These are phyloP conservation scores for Argyrosomus regius DNA, from an alignment of 2,797 vertebrate species.

Conservation along the genomic window DNA sequence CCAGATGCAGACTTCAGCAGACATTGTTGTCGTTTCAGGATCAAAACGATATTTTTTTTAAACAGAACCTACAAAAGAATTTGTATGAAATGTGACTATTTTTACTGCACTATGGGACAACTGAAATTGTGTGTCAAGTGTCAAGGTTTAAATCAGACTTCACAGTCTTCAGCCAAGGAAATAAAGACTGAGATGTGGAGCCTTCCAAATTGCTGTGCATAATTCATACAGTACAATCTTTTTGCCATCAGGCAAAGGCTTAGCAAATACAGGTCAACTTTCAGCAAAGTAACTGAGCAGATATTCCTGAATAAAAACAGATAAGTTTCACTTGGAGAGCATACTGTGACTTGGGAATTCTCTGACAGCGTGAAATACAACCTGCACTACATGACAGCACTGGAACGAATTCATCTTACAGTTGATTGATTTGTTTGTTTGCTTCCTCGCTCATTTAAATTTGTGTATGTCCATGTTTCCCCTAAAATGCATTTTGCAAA, in stretches of 20 bases:
- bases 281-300: conserved; percentile 53
- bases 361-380: conserved; percentile 40
- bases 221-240: conserved; percentile 55
- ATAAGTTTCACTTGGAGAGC: conserved; percentile 6
- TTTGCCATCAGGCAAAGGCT: conserved; percentile 43
- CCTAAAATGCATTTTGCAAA: not conserved
- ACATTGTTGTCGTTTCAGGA: conserved; percentile 18
- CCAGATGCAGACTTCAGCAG: conserved; percentile 53
- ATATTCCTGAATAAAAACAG: conserved; percentile 32
- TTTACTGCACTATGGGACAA: not conserved
- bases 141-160: conserved; percentile 32
- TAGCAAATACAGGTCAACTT: conserved; percentile 62
- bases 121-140: not conserved
- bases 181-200: conserved; percentile 9
- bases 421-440: conserved; percentile 48
- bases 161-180: not conserved
- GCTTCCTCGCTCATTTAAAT: conserved; percentile 34
- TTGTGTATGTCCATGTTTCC: conserved; percentile 6
- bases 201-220: conserved; percentile 53
- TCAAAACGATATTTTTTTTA: conserved; percentile 12
- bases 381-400: conserved; percentile 35
- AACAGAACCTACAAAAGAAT: conserved; percentile 24
- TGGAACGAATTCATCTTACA: conserved; percentile 31
- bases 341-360: conserved; percentile 16
- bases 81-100: conserved; percentile 12